A percentile compares a stretch with the other conserved stretches of the same genome.
These are phyloP conservation scores for Archilochus colubris DNA, from an alignment of 2,113 vertebrate genomes.

Conservation along the genomic window DNA sequence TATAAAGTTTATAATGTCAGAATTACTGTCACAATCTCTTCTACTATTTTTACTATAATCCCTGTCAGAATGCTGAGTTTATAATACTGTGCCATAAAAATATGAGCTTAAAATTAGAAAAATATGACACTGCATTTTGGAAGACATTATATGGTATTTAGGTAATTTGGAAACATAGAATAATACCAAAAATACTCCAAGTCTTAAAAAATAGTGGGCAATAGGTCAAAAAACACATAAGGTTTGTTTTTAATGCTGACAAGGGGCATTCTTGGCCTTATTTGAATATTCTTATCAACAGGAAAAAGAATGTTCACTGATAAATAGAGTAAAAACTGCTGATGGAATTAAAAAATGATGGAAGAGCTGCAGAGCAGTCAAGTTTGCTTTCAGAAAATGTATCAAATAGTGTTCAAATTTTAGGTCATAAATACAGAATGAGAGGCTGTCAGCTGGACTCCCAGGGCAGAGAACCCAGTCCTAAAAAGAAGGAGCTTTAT, in stretches of 20 bases:
- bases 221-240: not conserved
- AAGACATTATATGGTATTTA: not conserved
- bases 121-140: not conserved
- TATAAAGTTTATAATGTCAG: conserved; percentile 9
- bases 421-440: not conserved
- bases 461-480: not conserved
- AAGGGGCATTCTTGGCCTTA: not conserved
- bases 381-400: not conserved
- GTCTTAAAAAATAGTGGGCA: not conserved
- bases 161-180: not conserved
- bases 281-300: not conserved
- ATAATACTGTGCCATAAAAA: not conserved
- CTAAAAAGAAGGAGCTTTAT: not conserved
- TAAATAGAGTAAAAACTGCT: not conserved
- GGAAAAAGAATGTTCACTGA: not conserved
- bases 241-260: not conserved
- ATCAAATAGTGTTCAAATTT: not conserved
- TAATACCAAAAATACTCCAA: not conserved
- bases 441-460: not conserved
- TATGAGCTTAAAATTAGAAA: not conserved
- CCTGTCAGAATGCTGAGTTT: not conserved
- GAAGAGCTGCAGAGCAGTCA: not conserved
- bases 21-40: not conserved
- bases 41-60: not conserved
- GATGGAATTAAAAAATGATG: not conserved